Percentiles rank a stretch among this genome's conserved stretches.
Evolutionary conservation across 2,888 invertebrate species (phyloP).

Genomic region (Erebia aethiops): DNA sequence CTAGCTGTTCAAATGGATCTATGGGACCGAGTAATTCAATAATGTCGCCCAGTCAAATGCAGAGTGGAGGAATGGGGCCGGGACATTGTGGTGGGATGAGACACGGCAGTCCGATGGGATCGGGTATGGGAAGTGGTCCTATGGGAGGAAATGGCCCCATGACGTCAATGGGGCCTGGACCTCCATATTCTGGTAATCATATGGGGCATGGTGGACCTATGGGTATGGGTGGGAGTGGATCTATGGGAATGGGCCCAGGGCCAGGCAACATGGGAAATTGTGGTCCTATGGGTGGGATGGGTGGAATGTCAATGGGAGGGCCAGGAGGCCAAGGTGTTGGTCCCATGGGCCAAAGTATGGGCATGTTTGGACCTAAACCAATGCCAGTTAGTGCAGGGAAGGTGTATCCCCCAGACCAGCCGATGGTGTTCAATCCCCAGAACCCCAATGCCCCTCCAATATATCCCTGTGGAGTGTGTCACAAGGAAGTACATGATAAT

Average conservation of each 20-base stretch:
- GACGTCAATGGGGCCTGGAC: constrained; percentile 77
- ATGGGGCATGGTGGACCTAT: constrained; percentile 80
- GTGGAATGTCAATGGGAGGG: constrained; percentile 80
- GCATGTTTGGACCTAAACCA: constrained; percentile 90
- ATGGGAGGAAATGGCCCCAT: constrained; percentile 81
- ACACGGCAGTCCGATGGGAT: constrained; percentile 81
- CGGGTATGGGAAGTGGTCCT: constrained; percentile 83
- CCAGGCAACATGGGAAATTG: constrained; percentile 79
- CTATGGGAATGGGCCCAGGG: constrained; percentile 77
- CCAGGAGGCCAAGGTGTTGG: constrained; percentile 81
- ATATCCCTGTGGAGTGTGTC: constrained; percentile 98
- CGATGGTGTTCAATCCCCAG: constrained; percentile 99
- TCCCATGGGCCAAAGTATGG: constrained; percentile 84
- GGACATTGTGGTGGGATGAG: constrained; percentile 82
- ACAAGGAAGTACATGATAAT: constrained; percentile 99
- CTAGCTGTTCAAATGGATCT: constrained; percentile 82
- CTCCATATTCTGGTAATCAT: constrained; percentile 76
- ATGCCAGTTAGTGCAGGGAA: constrained; percentile 96
- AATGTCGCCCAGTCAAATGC: constrained; percentile 81
- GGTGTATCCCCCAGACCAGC: constrained; percentile 97
- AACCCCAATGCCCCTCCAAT: constrained; percentile 99
- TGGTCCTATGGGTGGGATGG: constrained; percentile 79
- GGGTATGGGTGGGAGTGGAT: constrained; percentile 76
- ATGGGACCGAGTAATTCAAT: constrained; percentile 82
- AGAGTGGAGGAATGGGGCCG: constrained; percentile 77